Percentiles rank a stretch among this genome's conserved stretches.
Conservation (phyloP, 1,140 invertebrate genomes). For the Phortica variegata region DNA sequence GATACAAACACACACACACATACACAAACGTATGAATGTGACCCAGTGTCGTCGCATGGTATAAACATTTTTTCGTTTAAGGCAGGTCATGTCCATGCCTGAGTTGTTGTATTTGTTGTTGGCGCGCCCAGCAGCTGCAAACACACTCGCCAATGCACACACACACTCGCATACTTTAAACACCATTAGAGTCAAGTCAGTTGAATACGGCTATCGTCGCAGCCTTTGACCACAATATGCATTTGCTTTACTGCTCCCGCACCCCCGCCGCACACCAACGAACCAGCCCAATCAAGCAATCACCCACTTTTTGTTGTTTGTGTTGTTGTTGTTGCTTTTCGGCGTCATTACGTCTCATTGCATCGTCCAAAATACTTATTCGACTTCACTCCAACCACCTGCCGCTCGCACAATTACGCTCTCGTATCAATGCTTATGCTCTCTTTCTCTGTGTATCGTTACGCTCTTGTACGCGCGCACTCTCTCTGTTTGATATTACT, state of each 20-base stretch:
- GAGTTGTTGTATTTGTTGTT: background rate
- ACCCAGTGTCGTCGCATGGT: conserved; percentile 7
- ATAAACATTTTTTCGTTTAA: conserved; percentile 32
- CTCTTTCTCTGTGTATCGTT: background rate
- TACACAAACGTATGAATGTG: conserved; percentile 15
- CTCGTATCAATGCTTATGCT: background rate
- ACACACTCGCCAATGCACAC: no score
- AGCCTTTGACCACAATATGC: conserved; percentile 10
- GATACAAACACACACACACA: background rate
- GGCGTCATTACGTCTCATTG: no score
- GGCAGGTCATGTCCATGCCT: conserved; percentile 32
- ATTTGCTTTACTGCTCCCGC: conserved; percentile 18
- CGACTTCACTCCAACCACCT: background rate
- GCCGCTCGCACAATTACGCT: background rate
- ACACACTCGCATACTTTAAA: no score
- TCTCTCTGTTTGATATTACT: conserved; percentile 4
- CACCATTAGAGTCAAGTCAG: background rate
- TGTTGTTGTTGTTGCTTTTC: background rate
- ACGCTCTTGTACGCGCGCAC: background rate
- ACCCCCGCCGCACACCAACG: conserved; percentile 16
- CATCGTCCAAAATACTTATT: no score
- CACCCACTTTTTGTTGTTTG: conserved; percentile 4
- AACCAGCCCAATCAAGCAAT: background rate
- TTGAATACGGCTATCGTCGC: conserved; percentile 15
- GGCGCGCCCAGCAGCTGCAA: conserved; percentile 2